Evolutionary conservation across 1,140 invertebrate genomes (phyloP), one percentile per base, ranked within the genome.

Genomic region (Leptestheria dahalacensis): DNA sequence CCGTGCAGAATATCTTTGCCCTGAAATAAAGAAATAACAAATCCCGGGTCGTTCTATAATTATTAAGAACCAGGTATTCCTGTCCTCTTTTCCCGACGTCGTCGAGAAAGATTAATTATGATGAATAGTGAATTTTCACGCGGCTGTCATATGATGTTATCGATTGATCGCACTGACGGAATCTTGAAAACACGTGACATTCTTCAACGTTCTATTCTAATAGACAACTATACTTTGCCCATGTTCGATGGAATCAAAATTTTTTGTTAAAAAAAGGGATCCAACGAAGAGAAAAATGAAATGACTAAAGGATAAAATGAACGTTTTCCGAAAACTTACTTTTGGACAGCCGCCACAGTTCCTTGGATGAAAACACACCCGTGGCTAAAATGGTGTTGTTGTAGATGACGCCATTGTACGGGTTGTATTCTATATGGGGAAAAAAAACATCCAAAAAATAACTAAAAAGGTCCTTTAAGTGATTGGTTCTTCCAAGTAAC

Each of bases 351-450:
- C 88, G 88, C 88, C 90, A 94, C 69, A 97, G 81, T 80, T 97
- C 93, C 78, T 92, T 89, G 64, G 94, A 96, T 69, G 91, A 94
- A 82, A 97, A 97, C 70, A 97, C 93, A 72, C 93, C 94, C 66
- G 92, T 97, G 67, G 93, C 91, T 79, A 95, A 81, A 76, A 97
- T 95, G 72, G 93, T 96, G 79, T 96, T 91, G 80, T 95, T 95
- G 81, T 90, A 93, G 73, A 94, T 86, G 69, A 97, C 91, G 71
- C 91, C 91, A 75, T 94, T 95, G 80, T 94, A 92, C 66, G 89
- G 89, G 82, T 95, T 94, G 79, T 97, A 91, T 66, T 41, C 84
- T 82, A 78, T 87, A 91, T 76, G 86, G 88, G 91, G 82, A 72
- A 85, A 11, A 11, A 20, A 59, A 59, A 18, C 9, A 20, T 52